Base-by-base conservation (phyloP, 2,888 invertebrate genomes). In the Spodoptera littoralis region DNA sequence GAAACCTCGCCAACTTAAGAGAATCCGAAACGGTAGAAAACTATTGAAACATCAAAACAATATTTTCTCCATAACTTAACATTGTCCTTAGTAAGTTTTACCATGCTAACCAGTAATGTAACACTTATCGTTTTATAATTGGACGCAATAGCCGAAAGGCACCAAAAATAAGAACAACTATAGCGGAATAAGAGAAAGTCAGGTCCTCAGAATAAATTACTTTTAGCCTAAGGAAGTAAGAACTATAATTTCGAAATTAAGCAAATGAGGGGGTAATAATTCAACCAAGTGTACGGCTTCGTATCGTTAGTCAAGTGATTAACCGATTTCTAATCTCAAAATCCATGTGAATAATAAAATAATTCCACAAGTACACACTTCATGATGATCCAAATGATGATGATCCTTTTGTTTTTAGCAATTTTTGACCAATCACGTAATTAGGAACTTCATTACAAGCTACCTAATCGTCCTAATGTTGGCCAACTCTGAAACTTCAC, bases 251-350 rank as follows among this genome's bases (percentile, higher is more conserved):
- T 66, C 13, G 45, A 22, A 52, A 47, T 2, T 36, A 43, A 36
- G 54, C 41, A 72, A 65, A 72, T 70, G 51, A 55, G 51, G 24
- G 1, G 1, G 30, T 24, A 70, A 70, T 73, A 56, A 73, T 73
- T 73, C 56, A 73, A 67, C 56, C 46, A 49, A 1, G 36, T 36
- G 41, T 27, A 9, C 59, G n/a, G 60, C 6, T 1, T 36, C 18
- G 18, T 18, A 18, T 27, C 36, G 8, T 36, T 36, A 8, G 36
- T 9, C 6, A 36, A 36, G 36, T 36, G 36, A 36, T 9, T 5
- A 5, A 36, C 8, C 2, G 36, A 8, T 36, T 5, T 9, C 9
- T 8, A 36, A 36, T 6, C 5, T 6, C 2, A 36, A 36, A 36
- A 5, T 36, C 36, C 36, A 4, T 6, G 4, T 5, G 8, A 5